A percentile compares a stretch with the other conserved stretches of the same genome.
These are phyloP conservation scores for Agonum fuliginosum DNA, from an alignment of 2,888 invertebrate species.

Conservation along the genomic window DNA sequence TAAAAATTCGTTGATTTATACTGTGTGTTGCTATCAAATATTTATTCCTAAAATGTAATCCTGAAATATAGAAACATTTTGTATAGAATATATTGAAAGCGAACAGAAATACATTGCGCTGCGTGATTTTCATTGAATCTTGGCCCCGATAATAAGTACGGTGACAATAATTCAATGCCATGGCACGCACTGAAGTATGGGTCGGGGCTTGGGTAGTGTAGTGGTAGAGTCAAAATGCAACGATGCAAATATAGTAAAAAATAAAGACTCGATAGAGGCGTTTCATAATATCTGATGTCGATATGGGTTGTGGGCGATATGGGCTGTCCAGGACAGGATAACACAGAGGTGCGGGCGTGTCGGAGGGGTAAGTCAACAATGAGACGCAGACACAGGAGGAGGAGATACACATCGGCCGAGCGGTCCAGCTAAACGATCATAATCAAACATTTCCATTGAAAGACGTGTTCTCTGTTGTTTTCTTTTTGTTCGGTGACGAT, in stretches of 20 bases:
- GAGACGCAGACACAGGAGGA: constrained; percentile 89
- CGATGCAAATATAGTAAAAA: constrained; percentile 69
- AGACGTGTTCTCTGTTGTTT: constrained; percentile 60
- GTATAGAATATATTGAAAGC: too few species aligned
- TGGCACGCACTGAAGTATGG: constrained; percentile 57
- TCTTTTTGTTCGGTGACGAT: constrained; percentile 41
- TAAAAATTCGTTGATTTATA: too few species aligned
- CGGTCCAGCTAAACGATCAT: constrained; percentile 68
- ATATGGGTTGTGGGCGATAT: constrained; percentile 61
- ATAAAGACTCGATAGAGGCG: constrained; percentile 46
- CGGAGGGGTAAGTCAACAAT: constrained; percentile 77
- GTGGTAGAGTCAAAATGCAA: constrained; percentile 72
- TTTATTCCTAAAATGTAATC: too few species aligned
- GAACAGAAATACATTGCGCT: constrained; percentile 9
- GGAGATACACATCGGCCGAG: constrained; percentile 70
- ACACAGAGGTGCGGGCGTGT: constrained; percentile 70
- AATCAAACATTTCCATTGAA: constrained; percentile 65
- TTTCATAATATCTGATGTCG: constrained; percentile 68
- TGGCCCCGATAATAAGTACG: constrained; percentile 44
- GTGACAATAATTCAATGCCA: constrained; percentile 59
- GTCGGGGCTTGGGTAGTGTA: constrained; percentile 66
- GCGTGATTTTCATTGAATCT: not conserved
- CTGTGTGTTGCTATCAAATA: too few species aligned
- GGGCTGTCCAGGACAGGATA: constrained; percentile 68
- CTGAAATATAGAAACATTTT: too few species aligned